These are phyloP conservation scores for Sympetrum striolatum DNA, from an alignment of 2,888 invertebrate genomes.

Conservation along the genomic window DNA sequence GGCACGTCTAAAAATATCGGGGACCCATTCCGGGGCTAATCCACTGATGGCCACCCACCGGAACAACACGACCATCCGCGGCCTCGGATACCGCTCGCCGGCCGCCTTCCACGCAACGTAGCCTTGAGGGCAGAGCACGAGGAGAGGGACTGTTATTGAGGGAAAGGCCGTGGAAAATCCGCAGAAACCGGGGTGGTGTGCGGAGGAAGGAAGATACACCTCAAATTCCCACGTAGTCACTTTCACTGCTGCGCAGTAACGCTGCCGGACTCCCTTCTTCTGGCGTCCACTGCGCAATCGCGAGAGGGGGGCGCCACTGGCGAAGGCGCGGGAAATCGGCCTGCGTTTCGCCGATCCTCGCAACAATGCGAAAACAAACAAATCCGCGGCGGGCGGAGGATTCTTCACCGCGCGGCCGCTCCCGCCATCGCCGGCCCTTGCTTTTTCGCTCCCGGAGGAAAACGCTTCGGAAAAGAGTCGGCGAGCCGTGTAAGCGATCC, in stretches of 20 bases:
- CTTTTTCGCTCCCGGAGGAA: no score
- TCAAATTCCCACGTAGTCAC: conserved; percentile 25
- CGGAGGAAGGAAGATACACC: neutral
- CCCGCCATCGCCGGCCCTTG: neutral
- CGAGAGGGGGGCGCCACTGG: neutral
- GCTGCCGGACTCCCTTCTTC: neutral
- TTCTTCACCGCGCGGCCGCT: neutral
- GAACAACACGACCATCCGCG: neutral
- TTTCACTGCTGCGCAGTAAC: conserved; percentile 37
- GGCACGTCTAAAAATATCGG: neutral
- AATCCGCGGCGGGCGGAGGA: neutral
- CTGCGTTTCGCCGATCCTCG: neutral
- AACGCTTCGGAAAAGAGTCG: no score
- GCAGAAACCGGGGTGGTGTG: neutral
- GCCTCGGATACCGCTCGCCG: neutral
- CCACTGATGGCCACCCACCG: neutral
- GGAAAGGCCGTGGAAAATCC: neutral
- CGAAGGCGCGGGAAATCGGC: conserved; percentile 26
- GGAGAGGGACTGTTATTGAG: no score
- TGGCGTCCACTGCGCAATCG: neutral
- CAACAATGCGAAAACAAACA: neutral
- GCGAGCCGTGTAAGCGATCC: neutral
- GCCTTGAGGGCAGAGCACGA: no score
- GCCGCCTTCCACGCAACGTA: no score
- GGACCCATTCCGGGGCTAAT: neutral